phyloP scores from a whole-genome alignment of 2,113 vertebrate species.

The Gopherus evgoodei region DNA sequence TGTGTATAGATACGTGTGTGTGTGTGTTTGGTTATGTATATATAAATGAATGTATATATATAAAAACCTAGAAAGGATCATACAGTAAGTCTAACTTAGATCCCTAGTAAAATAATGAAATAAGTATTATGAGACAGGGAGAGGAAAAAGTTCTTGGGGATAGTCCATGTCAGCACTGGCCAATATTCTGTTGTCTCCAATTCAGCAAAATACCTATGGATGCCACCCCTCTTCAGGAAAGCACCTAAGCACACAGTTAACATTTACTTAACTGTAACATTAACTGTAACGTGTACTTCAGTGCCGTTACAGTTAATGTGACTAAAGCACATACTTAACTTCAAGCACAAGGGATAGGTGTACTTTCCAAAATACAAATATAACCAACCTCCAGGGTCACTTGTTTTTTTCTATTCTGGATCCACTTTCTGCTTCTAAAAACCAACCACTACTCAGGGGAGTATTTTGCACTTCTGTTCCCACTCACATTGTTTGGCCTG shows the following conservation, averaged over 20 bases:
- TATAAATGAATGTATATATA: too few relatives aligned
- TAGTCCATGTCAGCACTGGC: neutral
- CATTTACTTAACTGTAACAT: neutral
- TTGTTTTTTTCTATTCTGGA: neutral
- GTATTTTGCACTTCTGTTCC: neutral
- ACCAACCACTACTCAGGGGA: neutral
- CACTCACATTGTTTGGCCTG: neutral
- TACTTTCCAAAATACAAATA: fast-evolving
- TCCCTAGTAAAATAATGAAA: too few relatives aligned
- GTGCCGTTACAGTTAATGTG: neutral
- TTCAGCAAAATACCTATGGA: neutral
- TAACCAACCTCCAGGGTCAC: neutral
- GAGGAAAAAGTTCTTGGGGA: neutral
- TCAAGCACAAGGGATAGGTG: neutral
- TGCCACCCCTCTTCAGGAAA: neutral
- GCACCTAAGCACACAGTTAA: neutral
- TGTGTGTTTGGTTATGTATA: too few relatives aligned
- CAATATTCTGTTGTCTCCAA: neutral
- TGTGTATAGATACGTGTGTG: too few relatives aligned
- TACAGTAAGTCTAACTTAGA: too few relatives aligned
- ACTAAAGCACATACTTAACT: neutral
- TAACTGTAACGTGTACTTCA: neutral
- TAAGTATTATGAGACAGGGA: neutral
- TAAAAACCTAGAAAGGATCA: too few relatives aligned
- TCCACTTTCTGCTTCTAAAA: neutral